phyloP scores from a whole-genome alignment of 2,113 vertebrate genomes.

The Equus przewalskii region DNA sequence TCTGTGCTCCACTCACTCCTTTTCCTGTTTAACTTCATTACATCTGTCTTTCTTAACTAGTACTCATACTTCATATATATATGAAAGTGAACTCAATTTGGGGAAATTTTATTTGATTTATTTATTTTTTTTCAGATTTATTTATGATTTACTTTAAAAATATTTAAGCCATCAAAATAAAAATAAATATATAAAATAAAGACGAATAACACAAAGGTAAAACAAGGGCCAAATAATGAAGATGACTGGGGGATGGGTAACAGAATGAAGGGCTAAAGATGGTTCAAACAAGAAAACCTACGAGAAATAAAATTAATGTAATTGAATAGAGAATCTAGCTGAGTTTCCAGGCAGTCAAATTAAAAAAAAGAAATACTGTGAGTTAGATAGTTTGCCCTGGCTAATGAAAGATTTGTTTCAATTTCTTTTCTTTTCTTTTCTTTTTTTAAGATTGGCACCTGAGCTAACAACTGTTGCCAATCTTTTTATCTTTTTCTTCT shows the following conservation, averaged over 20 bases:
- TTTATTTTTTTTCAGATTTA: not conserved
- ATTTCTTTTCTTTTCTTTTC: too few relatives aligned
- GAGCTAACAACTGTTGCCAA: too few relatives aligned
- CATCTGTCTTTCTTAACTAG: not conserved
- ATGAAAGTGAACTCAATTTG: constrained; percentile 32
- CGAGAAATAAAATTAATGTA: not conserved
- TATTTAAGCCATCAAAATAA: not conserved
- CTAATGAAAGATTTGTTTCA: not conserved
- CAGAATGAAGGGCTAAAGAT: not conserved
- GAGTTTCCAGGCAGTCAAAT: not conserved
- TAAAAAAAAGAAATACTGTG: not conserved
- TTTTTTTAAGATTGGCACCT: too few relatives aligned
- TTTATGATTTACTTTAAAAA: not conserved
- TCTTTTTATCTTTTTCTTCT: too few relatives aligned
- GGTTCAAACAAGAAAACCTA: not conserved
- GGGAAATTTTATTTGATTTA: not conserved
- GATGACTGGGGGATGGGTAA: not conserved
- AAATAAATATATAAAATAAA: constrained; percentile 11
- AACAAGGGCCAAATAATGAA: not conserved
- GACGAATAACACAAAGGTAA: not conserved
- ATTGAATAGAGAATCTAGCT: constrained; percentile 2
- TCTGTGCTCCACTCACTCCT: not conserved
- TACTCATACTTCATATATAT: not conserved
- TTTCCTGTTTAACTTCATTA: not conserved
- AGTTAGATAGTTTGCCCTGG: not conserved